phyloP scores from a whole-genome alignment of 2,113 vertebrate genomes.

The Lethenteron reissneri region DNA sequence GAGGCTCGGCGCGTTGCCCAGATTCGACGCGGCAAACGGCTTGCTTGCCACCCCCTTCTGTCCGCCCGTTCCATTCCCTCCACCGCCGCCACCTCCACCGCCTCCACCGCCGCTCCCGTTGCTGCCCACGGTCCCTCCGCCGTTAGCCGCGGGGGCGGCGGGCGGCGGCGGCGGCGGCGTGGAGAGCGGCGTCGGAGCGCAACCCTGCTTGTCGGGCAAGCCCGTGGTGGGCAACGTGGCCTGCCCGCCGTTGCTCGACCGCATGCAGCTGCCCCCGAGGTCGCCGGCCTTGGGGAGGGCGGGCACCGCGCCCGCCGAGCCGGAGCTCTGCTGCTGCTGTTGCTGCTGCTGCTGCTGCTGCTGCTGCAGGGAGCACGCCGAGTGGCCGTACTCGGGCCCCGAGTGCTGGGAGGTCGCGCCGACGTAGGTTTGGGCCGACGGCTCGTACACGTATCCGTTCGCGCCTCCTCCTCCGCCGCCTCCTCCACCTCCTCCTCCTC shows the following conservation, averaged over 20 bases:
- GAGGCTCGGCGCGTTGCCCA: conserved; percentile 29
- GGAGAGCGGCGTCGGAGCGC: conserved; percentile 31
- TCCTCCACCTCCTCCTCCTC: no score
- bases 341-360: conserved; percentile 22
- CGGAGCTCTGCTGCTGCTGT: no score
- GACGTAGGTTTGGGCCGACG: conserved; percentile 67
- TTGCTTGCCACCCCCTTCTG: not conserved
- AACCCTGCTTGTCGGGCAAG: conserved; percentile 43
- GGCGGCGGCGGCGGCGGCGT: conserved; percentile 28
- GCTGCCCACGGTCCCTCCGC: no score
- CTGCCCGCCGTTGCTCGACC: conserved; percentile 34
- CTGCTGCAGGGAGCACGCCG: conserved; percentile 71
- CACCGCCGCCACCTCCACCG: no score
- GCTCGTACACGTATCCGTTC: conserved; percentile 72
- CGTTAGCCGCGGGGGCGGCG: no score
- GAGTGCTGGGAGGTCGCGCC: conserved; percentile 58
- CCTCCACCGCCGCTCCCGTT: no score
- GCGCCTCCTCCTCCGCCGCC: conserved; percentile 35
- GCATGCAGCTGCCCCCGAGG: conserved; percentile 74
- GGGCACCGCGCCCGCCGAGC: conserved; percentile 11
- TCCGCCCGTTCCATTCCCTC: no score
- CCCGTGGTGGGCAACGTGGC: conserved; percentile 39
- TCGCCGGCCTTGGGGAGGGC: conserved; percentile 57
- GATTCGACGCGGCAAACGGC: not conserved
- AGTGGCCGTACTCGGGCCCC: conserved; percentile 51